Percentiles rank a stretch among this genome's conserved stretches.
Evolutionary conservation across 1,140 invertebrate genomes (phyloP).

Genomic region (Arctopsyche grandis): DNA sequence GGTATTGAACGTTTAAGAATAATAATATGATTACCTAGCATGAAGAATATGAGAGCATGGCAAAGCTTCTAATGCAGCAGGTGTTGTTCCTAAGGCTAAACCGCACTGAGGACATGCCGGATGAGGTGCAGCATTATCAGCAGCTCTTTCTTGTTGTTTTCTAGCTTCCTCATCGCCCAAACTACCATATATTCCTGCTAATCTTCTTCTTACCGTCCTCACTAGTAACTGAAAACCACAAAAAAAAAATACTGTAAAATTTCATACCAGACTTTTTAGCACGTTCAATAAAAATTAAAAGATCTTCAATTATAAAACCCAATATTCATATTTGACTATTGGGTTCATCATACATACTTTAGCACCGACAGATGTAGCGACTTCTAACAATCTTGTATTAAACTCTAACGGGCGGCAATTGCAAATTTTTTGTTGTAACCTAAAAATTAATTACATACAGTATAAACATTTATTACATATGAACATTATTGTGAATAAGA

Average conservation of each 20-base stretch:
- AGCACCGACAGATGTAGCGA: conserved; percentile 81
- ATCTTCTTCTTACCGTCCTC: conserved; percentile 76
- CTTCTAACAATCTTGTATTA: conserved; percentile 81
- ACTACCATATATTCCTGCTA: conserved; percentile 81
- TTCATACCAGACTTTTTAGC: too few relatives aligned
- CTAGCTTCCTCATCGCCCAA: conserved; percentile 83
- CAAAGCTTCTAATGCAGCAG: conserved; percentile 79
- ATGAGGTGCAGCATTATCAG: conserved; percentile 77
- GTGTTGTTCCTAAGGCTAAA: conserved; percentile 71
- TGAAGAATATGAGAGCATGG: conserved; percentile 88
- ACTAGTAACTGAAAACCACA: conserved; percentile 73
- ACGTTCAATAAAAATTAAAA: too few relatives aligned
- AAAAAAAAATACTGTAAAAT: neutral
- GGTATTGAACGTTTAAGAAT: too few relatives aligned
- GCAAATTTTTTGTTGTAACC: conserved; percentile 81
- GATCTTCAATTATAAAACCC: too few relatives aligned
- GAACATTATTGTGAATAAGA: neutral
- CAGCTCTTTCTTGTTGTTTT: conserved; percentile 76
- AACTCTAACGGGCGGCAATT: conserved; percentile 85
- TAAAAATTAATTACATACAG: conserved; percentile 38
- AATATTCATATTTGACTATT: too few relatives aligned
- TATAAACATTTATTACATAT: neutral
- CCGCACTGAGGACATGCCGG: conserved; percentile 81
- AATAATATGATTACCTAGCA: conserved; percentile 70
- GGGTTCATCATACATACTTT: conserved; percentile 72